Evolutionary conservation across 2,113 vertebrate species (phyloP), one percentile per base, ranked within the genome.

Genomic region (Synodontis membranacea): DNA sequence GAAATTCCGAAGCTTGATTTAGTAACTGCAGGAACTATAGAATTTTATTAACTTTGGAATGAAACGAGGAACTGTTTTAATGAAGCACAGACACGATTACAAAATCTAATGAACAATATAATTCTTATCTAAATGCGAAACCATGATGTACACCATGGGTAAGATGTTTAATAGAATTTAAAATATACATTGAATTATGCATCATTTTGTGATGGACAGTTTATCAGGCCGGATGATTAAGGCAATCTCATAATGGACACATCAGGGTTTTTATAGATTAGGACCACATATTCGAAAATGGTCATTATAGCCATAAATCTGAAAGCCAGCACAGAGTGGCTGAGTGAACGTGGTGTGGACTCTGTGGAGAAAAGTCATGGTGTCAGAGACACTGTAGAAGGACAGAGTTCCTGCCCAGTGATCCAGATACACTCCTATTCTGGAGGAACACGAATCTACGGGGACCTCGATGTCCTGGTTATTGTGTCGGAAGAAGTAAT

Each of bases 331-430:
- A 66, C 72, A 88, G 70, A 89, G 87, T 19, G 87, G 82, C 68
- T 88, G 58, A 83, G 82, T 89, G 86, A 91, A 89, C 6, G 82
- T 89, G 79, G 88, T 78, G 48, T 88, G 68, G 78, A 84, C 78
- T 78, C 25, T 90, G 82, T 88, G 84, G 31, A 90, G 78, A 74
- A 89, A 88, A 66, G 72, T 87, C 88, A 91, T 80, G 56, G 83
- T 87, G 80, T 89, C 87, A 46, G 87, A 86, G 83, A 91, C 31
- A 34, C 85, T 89, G 84, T 88, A 91, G 85, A 89, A 91, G 83
- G 90, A 80, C 86, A 91, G 80, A 86, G 23, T 88, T 85, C 88
- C 90, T 81, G 87, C 87, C 34, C 11, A 10, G 83, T 89, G 84
- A 70, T 91, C 86, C 80, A 91, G 48, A 58, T 86, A 89, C 58